These are phyloP conservation scores for Dioctria rufipes DNA, from an alignment of 2,888 invertebrate genomes.

Conservation along the genomic window DNA sequence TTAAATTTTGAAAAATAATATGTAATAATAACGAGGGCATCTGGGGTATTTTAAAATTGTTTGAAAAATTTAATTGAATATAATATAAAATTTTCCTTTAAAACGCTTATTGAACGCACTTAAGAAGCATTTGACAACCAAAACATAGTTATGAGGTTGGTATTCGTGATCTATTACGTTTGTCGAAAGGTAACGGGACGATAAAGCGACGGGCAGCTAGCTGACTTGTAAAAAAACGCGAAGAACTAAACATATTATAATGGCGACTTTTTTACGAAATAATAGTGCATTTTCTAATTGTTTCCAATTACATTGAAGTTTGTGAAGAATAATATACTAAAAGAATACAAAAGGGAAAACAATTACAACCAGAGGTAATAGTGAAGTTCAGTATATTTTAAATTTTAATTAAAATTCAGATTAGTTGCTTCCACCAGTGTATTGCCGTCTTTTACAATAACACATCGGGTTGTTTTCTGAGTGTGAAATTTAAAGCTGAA, in stretches of 20 bases:
- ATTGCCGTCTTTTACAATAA: slow-evolving; percentile 1
- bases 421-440: slow-evolving; percentile 6
- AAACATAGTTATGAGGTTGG: background rate
- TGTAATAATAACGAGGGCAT: too few species aligned
- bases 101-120: too few species aligned
- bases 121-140: background rate
- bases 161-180: slow-evolving; percentile 19
- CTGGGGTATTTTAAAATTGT: too few species aligned
- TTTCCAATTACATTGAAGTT: slow-evolving; percentile 23
- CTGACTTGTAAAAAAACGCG: slow-evolving; percentile 55
- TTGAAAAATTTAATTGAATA: too few species aligned
- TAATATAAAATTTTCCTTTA: too few species aligned
- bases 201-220: slow-evolving; percentile 38
- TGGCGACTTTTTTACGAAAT: slow-evolving; percentile 55
- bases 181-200: slow-evolving; percentile 1
- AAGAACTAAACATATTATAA: slow-evolving; percentile 49
- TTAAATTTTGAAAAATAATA: too few species aligned
- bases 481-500: background rate
- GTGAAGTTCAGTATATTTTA: background rate
- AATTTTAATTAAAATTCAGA: background rate
- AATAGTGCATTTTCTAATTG: slow-evolving; percentile 16
- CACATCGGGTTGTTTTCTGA: slow-evolving; percentile 11
- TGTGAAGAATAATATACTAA: background rate
- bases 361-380: background rate
- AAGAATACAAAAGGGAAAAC: background rate